Percentiles rank a stretch among this genome's conserved stretches.
Conservation (phyloP, 2,797 vertebrate genomes). For the Siniperca scherzeri region DNA sequence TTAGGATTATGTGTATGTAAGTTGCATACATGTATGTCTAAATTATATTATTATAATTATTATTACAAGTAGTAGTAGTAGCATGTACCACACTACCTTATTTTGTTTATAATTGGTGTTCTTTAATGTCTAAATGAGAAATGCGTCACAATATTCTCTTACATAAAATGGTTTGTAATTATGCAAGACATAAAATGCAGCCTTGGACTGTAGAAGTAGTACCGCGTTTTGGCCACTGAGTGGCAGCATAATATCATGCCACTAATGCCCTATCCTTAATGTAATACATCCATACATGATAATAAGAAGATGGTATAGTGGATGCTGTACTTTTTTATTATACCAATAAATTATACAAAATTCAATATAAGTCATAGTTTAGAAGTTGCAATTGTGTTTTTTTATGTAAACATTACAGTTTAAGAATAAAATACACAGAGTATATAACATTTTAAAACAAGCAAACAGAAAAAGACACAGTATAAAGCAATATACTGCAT, state of each 20-base stretch:
- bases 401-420: not conserved
- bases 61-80: not conserved
- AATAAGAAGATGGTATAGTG: not conserved
- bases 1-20: not conserved
- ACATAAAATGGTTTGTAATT: slow-evolving; percentile 71
- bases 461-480: not conserved
- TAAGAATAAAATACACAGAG: not conserved
- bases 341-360: not conserved
- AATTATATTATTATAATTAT: not conserved
- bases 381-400: not conserved
- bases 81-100: not conserved
- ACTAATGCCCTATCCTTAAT: not conserved
- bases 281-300: not conserved
- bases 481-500: not conserved
- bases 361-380: not conserved
- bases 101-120: not conserved
- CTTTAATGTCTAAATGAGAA: slow-evolving; percentile 5
- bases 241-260: slow-evolving; percentile 46
- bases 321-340: not conserved
- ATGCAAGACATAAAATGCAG: slow-evolving; percentile 60
- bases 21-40: not conserved
- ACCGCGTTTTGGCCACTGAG: not conserved
- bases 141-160: slow-evolving; percentile 67
- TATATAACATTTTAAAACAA: not conserved
- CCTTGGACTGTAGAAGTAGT: not conserved